Conservation (phyloP, 2,113 vertebrate genomes). For the Crotalus horridus region DNA sequence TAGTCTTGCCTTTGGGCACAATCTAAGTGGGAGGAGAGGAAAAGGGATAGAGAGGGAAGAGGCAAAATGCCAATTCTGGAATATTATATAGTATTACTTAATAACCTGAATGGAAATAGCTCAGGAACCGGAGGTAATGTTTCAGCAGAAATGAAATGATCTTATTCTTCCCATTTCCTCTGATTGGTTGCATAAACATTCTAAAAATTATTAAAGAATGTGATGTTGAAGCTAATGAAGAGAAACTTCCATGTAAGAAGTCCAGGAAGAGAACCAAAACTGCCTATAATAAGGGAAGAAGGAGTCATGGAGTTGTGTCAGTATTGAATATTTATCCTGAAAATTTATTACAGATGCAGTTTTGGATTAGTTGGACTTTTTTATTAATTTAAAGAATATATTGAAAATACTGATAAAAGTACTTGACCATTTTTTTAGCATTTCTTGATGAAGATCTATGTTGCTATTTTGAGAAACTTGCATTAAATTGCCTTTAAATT, state of each 20-base stretch:
- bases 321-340: background rate
- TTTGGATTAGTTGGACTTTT: background rate
- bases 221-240: background rate
- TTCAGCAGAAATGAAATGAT: background rate
- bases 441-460: background rate
- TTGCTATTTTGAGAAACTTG: background rate
- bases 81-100: background rate
- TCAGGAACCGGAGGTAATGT: background rate
- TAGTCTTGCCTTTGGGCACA: background rate
- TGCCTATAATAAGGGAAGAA: background rate
- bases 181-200: background rate
- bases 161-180: background rate
- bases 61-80: background rate
- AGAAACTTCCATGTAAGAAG: background rate
- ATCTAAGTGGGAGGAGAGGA: background rate
- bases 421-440: background rate
- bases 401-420: background rate
- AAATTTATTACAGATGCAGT: background rate
- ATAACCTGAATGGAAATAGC: background rate
- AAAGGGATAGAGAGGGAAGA: background rate
- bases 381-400: background rate
- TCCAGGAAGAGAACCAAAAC: background rate
- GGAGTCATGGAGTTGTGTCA: background rate
- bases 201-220: background rate
- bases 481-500: background rate